Base-by-base conservation (phyloP, 1,140 invertebrate genomes). In the Caenorhabditis remanei region DNA sequence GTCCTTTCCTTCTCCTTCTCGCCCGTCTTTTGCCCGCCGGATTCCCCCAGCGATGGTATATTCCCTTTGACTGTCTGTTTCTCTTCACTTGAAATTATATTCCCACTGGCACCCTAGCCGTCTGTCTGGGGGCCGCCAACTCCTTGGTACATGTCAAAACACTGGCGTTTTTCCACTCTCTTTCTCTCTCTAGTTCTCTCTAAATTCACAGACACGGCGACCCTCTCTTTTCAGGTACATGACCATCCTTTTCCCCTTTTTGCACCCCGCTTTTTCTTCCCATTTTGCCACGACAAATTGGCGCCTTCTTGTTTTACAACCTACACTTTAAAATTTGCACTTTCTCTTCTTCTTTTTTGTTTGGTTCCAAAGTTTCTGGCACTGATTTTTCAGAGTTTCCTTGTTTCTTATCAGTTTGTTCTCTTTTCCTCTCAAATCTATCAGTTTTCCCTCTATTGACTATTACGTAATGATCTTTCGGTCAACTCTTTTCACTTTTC, bases 71-170 rank as follows among this genome's bases (percentile, higher is more conserved):
- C 46, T 79, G n/a, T 50, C 71, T 79, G 71, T 13, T 48, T 79
- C 71, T 79, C 43, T 50, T 8, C n/a, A 11, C 71, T 11, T 13
- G 43, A n/a, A 79, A 79, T 41, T 43, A 46, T 79, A 79, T 79
- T 79, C 71, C 71, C 71, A 79, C 9, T 24, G 71, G 71, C 41
- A 79, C 71, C 43, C 71, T 79, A 79, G 46, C 19, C 46, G 71
- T 79, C 71, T 79, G 46, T 50, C 71, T 79, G 16, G 71, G 71
- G 71, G 71, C 46, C 71, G 71, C 43, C 71, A 79, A 79, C 71
- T 79, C 71, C 41, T 79, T 46, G 46, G 71, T 79, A 50, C 71
- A 79, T 79, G 71, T 79, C 71, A 79, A 79, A 79, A 79, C 71
- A 79, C 71, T 50, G 71, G 71, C 71, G 46, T 50, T 79, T 48